Conservation (phyloP, 2,888 invertebrate genomes). For the Dolomedes plantarius region DNA sequence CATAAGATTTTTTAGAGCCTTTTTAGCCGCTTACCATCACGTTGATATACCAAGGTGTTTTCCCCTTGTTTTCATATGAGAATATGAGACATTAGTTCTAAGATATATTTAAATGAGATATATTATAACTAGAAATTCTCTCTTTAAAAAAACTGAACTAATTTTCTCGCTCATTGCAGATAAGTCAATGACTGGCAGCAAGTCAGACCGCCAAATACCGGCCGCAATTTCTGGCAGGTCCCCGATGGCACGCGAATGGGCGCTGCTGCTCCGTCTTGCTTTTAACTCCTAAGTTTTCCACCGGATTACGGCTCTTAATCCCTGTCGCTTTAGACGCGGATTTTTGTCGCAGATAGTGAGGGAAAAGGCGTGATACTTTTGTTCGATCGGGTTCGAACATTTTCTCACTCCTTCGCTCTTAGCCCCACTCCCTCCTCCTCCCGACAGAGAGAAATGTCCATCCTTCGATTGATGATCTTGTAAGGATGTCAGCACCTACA, state of each 20-base stretch:
- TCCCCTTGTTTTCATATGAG: too few relatives aligned
- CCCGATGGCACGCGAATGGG: slow-evolving; percentile 14
- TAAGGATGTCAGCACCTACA: background rate
- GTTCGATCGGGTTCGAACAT: background rate
- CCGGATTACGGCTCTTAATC: slow-evolving; percentile 58
- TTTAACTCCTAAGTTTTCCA: slow-evolving; percentile 28
- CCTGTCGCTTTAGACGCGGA: slow-evolving; percentile 34
- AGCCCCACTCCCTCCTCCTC: background rate
- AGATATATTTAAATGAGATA: too few relatives aligned
- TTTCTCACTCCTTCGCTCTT: background rate
- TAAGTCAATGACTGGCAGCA: too few relatives aligned
- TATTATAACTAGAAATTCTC: too few relatives aligned
- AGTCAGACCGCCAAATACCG: too few relatives aligned
- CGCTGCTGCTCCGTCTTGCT: slow-evolving; percentile 33
- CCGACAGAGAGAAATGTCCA: background rate
- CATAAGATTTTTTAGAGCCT: too few relatives aligned
- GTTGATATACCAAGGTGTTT: too few relatives aligned
- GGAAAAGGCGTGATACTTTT: slow-evolving; percentile 25
- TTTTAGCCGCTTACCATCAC: too few relatives aligned
- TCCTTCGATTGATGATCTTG: background rate
- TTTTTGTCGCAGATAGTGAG: slow-evolving; percentile 28
- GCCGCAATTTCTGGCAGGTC: background rate
- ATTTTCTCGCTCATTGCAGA: too few relatives aligned
- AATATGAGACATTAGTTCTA: too few relatives aligned
- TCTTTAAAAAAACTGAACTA: too few relatives aligned